Base-by-base conservation (phyloP, 2,113 vertebrate species). In the Strigops habroptila region DNA sequence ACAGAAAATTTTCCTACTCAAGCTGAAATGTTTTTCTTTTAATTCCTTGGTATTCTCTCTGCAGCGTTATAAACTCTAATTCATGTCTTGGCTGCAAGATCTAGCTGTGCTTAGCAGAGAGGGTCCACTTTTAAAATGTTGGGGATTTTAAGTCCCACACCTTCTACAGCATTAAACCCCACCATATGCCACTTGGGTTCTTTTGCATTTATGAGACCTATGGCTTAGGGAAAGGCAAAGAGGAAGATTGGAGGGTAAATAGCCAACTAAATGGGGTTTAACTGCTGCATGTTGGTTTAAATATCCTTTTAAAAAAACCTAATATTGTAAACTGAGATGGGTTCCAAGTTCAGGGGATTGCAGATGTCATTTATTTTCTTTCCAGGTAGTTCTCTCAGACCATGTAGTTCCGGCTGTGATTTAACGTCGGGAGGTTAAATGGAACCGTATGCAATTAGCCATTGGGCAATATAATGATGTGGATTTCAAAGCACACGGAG, bases 21-120 rank as follows among this genome's bases (percentile, higher is more conserved):
- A 74, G 82, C 86, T 33, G 86, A 91, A 97, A 97, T 94, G 92
- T 96, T 97, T 97, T 94, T 86, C 95, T 97, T 97, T 84, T 91
- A 87, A 74, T 97, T 97, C 89, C 73, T 75, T 53, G 60, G 74
- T 92, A 85, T 92, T 95, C 86, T 95, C 96, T 95, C 91, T 70
- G 86, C 85, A 90, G 83, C 51, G 13, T 51, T 93, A 95, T 93
- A 94, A 89, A 91, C 90, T 82, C 76, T 57, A 95, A 90, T 93
- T 84, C 73, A 48, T 63, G 65, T 51, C 91, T 92, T 94, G 69
- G 82, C 59, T 80, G 86, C 73, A 18, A 59, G 88, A 49, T 91
- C 77, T 85, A 53, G 33, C 41, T 89, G 46, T 43, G 64, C 96
- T 93, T 76, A 75, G 57, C 24, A n/a, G 60, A 96, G 71, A 1